Evolutionary conservation across 1,140 invertebrate species (phyloP).

Genomic region (Latrodectus geometricus): DNA sequence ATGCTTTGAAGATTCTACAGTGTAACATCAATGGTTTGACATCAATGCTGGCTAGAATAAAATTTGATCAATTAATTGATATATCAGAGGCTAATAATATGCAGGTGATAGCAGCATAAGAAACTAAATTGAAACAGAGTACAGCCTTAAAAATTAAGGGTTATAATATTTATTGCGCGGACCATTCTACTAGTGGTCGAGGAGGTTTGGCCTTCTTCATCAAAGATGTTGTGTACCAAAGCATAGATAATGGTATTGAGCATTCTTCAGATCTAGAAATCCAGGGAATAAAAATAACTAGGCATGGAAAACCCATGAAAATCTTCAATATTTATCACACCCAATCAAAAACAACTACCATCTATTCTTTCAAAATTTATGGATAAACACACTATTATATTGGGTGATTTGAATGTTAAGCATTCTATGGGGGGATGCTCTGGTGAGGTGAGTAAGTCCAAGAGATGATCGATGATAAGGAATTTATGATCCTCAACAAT

Average conservation of each 20-base stretch:
- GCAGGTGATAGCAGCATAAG: not conserved
- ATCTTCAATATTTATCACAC: too few species aligned
- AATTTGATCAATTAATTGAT: not conserved
- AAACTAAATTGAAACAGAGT: not conserved
- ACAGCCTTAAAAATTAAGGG: not conserved
- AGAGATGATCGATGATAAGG: too few species aligned
- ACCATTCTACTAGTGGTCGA: not conserved
- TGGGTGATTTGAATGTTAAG: too few species aligned
- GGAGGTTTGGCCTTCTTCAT: constrained; percentile 11
- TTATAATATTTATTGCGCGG: not conserved
- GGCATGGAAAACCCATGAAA: constrained; percentile 11
- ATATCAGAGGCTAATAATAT: not conserved
- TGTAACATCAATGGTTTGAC: constrained; percentile 5
- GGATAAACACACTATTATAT: too few species aligned
- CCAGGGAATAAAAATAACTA: not conserved
- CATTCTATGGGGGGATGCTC: too few species aligned
- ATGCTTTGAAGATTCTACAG: not conserved
- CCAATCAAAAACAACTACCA: too few species aligned
- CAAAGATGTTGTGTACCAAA: not conserved
- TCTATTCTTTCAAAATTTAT: too few species aligned
- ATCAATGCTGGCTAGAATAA: too few species aligned
- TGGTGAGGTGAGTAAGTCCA: too few species aligned
- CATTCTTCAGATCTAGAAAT: constrained; percentile 24
- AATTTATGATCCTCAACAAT: too few species aligned
- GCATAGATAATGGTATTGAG: not conserved